Conservation (phyloP, 2,797 vertebrate genomes). For the Hipposideros larvatus region DNA sequence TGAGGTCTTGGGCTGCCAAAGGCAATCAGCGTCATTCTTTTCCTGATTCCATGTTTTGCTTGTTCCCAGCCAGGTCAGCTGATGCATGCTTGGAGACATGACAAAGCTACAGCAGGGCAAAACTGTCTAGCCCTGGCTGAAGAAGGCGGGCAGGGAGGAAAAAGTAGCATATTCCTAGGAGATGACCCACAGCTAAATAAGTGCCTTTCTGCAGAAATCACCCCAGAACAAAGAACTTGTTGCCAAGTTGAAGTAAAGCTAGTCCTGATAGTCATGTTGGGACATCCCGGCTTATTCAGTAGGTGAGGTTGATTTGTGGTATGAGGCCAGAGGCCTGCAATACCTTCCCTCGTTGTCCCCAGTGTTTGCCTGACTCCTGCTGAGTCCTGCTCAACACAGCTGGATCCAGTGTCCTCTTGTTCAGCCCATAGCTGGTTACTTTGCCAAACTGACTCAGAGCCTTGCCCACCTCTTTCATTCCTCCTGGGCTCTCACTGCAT, state of each 20-base stretch:
- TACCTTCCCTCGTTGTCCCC: background rate
- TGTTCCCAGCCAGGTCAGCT: background rate
- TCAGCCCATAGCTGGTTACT: background rate
- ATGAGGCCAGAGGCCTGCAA: background rate
- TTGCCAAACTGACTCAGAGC: background rate
- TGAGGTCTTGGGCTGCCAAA: conserved; percentile 13
- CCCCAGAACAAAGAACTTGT: background rate
- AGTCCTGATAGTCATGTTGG: background rate
- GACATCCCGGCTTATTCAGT: background rate
- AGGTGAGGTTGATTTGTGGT: background rate
- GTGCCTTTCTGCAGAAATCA: background rate
- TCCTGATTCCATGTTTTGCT: conserved; percentile 36
- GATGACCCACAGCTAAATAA: background rate
- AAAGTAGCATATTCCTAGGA: background rate
- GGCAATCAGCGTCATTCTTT: background rate
- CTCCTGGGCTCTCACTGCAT: background rate
- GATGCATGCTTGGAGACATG: background rate
- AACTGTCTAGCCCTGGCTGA: background rate
- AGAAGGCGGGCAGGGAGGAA: background rate
- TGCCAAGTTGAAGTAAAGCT: background rate
- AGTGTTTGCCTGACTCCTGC: background rate
- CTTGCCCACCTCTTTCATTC: background rate
- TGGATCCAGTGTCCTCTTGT: background rate
- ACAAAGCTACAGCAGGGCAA: background rate
- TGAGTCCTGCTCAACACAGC: background rate